These are phyloP conservation scores for Ameiurus melas DNA, from an alignment of 2,113 vertebrate genomes.

Conservation along the genomic window DNA sequence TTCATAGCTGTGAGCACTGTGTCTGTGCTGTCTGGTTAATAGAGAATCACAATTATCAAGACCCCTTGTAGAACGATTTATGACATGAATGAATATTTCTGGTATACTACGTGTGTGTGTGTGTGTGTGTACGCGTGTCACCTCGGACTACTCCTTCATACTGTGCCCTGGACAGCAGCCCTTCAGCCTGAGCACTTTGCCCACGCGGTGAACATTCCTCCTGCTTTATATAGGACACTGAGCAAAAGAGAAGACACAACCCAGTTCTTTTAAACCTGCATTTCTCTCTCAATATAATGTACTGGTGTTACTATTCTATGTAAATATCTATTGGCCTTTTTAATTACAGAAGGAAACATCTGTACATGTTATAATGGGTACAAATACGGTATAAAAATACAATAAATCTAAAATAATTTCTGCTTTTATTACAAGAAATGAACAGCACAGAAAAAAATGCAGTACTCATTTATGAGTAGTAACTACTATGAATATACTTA, in stretches of 20 bases:
- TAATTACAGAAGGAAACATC: background rate
- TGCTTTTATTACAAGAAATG: background rate
- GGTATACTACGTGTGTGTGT: background rate
- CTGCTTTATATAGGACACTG: constrained; percentile 84
- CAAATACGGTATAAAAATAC: background rate
- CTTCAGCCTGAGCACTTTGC: constrained; percentile 81
- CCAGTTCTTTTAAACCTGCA: background rate
- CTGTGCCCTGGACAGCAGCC: constrained; percentile 82
- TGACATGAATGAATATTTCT: background rate
- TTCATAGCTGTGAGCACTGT: background rate
- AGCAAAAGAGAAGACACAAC: constrained; percentile 49
- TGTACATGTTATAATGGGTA: background rate
- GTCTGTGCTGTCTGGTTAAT: background rate
- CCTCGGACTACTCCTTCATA: constrained; percentile 88
- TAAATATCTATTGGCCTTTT: background rate
- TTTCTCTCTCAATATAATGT: background rate
- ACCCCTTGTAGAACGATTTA: background rate
- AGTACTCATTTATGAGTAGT: background rate
- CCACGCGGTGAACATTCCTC: constrained; percentile 86
- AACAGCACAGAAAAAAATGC: background rate
- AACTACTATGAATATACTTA: background rate
- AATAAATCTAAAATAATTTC: background rate
- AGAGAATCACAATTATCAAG: background rate
- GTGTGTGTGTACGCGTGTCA: constrained; percentile 55
- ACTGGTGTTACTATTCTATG: background rate